Evolutionary conservation across 2,113 vertebrate genomes (phyloP).

Genomic region (Brachyhypopomus gauderio): DNA sequence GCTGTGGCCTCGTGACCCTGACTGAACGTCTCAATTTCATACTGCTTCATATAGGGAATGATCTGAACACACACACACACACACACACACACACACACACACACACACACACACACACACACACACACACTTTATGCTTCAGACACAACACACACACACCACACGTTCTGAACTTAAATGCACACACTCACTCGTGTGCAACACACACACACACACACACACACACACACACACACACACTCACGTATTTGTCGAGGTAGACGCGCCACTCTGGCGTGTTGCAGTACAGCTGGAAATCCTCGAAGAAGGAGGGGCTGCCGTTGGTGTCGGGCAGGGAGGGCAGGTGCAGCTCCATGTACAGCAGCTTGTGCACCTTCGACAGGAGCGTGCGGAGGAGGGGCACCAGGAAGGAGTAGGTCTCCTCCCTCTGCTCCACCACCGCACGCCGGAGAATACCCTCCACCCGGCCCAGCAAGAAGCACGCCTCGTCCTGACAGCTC

Average conservation of each 20-base stretch:
- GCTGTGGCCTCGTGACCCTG: slow-evolving; percentile 88
- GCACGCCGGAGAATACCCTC: slow-evolving; percentile 88
- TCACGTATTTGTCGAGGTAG: slow-evolving; percentile 97
- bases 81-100: slow-evolving; percentile 48
- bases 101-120: too few species aligned
- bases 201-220: slow-evolving; percentile 47
- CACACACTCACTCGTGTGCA: too few species aligned
- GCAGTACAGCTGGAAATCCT: slow-evolving; percentile 96
- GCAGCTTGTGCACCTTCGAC: slow-evolving; percentile 90
- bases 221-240: slow-evolving; percentile 47
- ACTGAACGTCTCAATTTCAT: slow-evolving; percentile 91
- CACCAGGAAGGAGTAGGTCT: slow-evolving; percentile 91
- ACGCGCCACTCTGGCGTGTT: slow-evolving; percentile 90
- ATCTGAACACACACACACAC: slow-evolving; percentile 75
- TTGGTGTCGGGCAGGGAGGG: slow-evolving; percentile 92
- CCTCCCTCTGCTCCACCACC: slow-evolving; percentile 84
- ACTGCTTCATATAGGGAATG: slow-evolving; percentile 97
- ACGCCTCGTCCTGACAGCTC: slow-evolving; percentile 91
- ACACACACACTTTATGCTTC: too few species aligned
- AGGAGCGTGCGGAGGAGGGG: slow-evolving; percentile 91
- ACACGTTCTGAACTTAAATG: too few species aligned
- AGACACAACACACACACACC: too few species aligned
- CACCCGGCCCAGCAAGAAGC: slow-evolving; percentile 90
- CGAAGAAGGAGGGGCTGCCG: slow-evolving; percentile 93
- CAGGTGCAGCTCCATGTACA: slow-evolving; percentile 95